A percentile compares a stretch with the other conserved stretches of the same genome.
These are phyloP conservation scores for Drosophila neonasuta DNA, from an alignment of 2,888 invertebrate species.

Conservation along the genomic window DNA sequence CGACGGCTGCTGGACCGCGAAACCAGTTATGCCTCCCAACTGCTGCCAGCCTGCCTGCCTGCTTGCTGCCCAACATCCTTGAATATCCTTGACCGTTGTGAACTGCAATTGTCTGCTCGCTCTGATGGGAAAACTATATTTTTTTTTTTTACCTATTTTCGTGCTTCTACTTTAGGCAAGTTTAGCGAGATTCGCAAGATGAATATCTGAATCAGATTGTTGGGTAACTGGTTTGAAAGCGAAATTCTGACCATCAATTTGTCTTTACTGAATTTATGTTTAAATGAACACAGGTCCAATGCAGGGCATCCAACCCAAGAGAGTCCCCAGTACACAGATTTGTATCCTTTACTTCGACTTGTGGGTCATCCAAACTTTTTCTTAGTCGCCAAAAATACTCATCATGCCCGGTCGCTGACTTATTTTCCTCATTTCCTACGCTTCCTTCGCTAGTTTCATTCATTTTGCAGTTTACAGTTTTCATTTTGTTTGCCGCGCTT, in stretches of 20 bases:
- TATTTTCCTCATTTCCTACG: slow-evolving; percentile 25
- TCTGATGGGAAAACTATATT: slow-evolving; percentile 59
- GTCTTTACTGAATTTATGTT: slow-evolving; percentile 61
- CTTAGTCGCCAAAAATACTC: slow-evolving; percentile 26
- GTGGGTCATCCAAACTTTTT: slow-evolving; percentile 38
- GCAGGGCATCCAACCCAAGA: slow-evolving; percentile 33
- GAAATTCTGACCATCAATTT: slow-evolving; percentile 46
- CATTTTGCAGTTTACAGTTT: slow-evolving; percentile 24
- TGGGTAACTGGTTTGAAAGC: slow-evolving; percentile 54
- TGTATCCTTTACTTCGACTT: slow-evolving; percentile 15
- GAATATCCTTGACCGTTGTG: slow-evolving; percentile 80
- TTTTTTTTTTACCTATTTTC: slow-evolving; percentile 57
- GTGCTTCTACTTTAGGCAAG: slow-evolving; percentile 15
- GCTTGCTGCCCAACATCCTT: slow-evolving; percentile 38
- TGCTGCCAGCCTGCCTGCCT: slow-evolving; percentile 5
- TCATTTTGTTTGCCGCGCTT: slow-evolving; percentile 49
- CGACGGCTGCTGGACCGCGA: slow-evolving; percentile 63
- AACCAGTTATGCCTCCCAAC: slow-evolving; percentile 37
- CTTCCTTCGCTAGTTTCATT: slow-evolving; percentile 53
- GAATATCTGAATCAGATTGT: slow-evolving; percentile 31
- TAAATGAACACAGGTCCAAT: slow-evolving; percentile 58
- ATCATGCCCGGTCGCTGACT: slow-evolving; percentile 32
- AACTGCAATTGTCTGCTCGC: slow-evolving; percentile 64
- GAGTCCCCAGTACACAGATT: slow-evolving; percentile 15
- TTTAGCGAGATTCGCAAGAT: slow-evolving; percentile 26